These are phyloP conservation scores for Peucedramus taeniatus DNA, from an alignment of 2,113 vertebrate species.

Conservation along the genomic window DNA sequence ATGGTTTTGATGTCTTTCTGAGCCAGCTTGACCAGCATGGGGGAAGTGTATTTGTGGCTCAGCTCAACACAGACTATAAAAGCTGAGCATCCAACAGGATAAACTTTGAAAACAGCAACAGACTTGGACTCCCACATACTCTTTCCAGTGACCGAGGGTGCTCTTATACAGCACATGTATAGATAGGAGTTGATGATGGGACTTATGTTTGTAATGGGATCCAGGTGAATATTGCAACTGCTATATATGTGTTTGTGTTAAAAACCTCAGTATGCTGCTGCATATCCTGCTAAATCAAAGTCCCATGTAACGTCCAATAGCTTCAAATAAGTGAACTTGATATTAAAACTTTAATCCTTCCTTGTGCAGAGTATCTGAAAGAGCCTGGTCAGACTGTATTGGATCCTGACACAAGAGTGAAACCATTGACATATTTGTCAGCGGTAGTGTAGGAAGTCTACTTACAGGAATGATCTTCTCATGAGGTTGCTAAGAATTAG, in stretches of 20 bases:
- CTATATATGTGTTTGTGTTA: background rate
- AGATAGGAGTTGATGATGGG: background rate
- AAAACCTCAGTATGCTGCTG: background rate
- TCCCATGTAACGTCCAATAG: fast-evolving
- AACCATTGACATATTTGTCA: background rate
- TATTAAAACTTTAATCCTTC: background rate
- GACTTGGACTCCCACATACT: background rate
- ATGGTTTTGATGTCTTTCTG: background rate
- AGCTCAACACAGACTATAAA: background rate
- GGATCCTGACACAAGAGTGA: background rate
- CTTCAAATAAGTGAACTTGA: background rate
- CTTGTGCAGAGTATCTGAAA: background rate
- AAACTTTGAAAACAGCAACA: background rate
- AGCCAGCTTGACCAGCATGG: background rate
- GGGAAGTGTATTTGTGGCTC: background rate
- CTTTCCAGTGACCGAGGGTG: background rate
- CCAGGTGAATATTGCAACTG: background rate
- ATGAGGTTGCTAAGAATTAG: background rate
- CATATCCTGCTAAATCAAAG: background rate
- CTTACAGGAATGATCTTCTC: background rate
- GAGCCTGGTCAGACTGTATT: background rate
- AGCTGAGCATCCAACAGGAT: background rate
- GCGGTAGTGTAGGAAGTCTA: background rate
- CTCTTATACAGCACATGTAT: fast-evolving
- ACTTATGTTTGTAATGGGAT: background rate